phyloP scores from a whole-genome alignment of 1,140 invertebrate species.

The Macrosteles quadrilineatus region DNA sequence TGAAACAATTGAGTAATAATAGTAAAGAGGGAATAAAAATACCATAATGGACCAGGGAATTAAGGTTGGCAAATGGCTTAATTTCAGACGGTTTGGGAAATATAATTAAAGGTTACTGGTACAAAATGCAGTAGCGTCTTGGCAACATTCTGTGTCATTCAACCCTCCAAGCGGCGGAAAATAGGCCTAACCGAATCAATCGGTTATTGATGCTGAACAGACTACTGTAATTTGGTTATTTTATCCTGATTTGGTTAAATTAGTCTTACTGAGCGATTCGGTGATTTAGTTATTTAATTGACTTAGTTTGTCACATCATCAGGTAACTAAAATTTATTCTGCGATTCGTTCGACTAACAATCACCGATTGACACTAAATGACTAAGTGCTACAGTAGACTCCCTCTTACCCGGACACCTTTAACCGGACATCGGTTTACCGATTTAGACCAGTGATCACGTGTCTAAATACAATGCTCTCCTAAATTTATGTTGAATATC shows the following conservation, averaged over 20 bases:
- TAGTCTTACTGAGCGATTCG: too few relatives aligned
- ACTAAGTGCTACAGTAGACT: neutral
- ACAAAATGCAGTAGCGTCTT: neutral
- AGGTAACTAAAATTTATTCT: neutral
- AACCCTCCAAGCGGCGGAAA: neutral
- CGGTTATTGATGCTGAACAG: too few relatives aligned
- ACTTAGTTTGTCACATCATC: too few relatives aligned
- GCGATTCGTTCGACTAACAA: neutral
- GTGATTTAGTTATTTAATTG: too few relatives aligned
- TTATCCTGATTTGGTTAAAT: too few relatives aligned
- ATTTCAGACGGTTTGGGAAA: neutral
- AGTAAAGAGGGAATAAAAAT: conserved; percentile 37
- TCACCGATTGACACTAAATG: neutral
- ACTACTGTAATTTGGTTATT: too few relatives aligned
- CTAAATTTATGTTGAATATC: too few relatives aligned
- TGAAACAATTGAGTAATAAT: conserved; percentile 48
- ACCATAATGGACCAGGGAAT: too few relatives aligned
- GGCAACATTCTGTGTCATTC: neutral
- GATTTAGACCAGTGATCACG: too few relatives aligned
- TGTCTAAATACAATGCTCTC: too few relatives aligned
- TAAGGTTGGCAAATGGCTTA: too few relatives aligned
- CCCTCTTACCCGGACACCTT: too few relatives aligned
- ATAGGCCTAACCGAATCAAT: neutral
- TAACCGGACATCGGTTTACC: neutral
- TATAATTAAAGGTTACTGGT: neutral